Base-by-base conservation (phyloP, 2,797 vertebrate species). In the Natrix natrix region DNA sequence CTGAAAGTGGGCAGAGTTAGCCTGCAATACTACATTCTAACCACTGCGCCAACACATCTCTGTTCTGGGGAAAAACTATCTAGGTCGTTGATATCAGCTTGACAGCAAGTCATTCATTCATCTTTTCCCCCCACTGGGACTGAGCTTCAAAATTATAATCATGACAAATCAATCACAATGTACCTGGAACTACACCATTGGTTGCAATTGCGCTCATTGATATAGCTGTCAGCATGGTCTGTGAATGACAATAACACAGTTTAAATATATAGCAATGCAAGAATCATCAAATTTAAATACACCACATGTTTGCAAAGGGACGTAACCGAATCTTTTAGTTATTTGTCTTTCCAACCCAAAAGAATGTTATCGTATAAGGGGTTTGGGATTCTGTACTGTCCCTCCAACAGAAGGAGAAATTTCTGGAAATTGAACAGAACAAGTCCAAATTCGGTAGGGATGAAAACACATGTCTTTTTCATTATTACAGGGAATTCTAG, bases 191-290 rank as follows among this genome's bases (percentile, higher is more conserved):
- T 86, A 99, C 99, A 52, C 99, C 99, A 7, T 99, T 99, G 32
- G 99, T 99, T 90, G 99, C 99, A 89, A 99, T 99, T 94, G 99
- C 99, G 92, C 99, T 99, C 99, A 99, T 99, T 66, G 99, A 99
- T 98, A 99, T 99, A 95, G 99, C 99, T 28, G 99, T 99, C 95
- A 99, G 97, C 98, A 99, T 98, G 5, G 99, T 99, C 99, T 99
- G 97, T 86, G 91, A 88, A 92, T 91, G 96, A 97, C 90, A 57
- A 91, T 43, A 92, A 86, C 86, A 43, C 43, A 95, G 5, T 95
- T 57, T 28, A 48, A 43, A 60, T 24, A 61, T 12, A 83, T 17
- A 20, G 10, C 24, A 92, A 89, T 8, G 4, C 3, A 61, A 16
- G 17, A 12, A 26, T 37, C 37, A 12, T 20, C 22, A 4, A 11